phyloP scores from a whole-genome alignment of 2,113 vertebrate species.

The Pampusana beccarii region DNA sequence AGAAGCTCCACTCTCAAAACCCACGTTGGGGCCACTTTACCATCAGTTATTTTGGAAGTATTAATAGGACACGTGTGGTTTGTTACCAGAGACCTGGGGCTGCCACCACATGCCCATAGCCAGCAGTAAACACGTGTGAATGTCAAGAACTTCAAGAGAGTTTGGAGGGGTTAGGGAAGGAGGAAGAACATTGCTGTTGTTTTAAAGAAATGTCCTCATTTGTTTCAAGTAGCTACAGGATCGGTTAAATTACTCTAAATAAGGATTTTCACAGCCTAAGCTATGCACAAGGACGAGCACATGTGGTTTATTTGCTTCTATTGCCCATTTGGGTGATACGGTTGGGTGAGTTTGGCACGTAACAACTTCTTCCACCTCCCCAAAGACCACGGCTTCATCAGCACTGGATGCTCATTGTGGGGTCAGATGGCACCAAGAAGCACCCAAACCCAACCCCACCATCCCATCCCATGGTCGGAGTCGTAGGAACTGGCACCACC shows the following conservation, averaged over 20 bases:
- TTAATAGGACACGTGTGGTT: rapidly evolving
- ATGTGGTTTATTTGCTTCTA: background rate
- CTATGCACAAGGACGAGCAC: background rate
- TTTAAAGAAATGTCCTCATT: background rate
- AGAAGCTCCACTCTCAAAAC: background rate
- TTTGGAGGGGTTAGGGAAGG: background rate
- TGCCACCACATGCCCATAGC: rapidly evolving
- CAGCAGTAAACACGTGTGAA: background rate
- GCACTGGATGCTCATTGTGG: background rate
- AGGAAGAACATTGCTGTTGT: background rate
- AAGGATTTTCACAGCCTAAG: background rate
- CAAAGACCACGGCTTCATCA: background rate
- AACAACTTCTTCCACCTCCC: background rate
- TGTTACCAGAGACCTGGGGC: background rate
- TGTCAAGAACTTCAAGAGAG: background rate
- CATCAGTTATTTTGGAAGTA: background rate
- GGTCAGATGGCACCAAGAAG: background rate
- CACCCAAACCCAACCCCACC: background rate
- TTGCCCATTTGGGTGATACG: background rate
- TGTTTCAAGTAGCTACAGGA: background rate
- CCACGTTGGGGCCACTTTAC: background rate
- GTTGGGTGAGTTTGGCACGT: background rate
- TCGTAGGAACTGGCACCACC: background rate
- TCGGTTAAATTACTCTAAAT: background rate
- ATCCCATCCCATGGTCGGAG: background rate